Evolutionary conservation across 2,113 vertebrate species (phyloP).

Genomic region (Nothocercus julius): DNA sequence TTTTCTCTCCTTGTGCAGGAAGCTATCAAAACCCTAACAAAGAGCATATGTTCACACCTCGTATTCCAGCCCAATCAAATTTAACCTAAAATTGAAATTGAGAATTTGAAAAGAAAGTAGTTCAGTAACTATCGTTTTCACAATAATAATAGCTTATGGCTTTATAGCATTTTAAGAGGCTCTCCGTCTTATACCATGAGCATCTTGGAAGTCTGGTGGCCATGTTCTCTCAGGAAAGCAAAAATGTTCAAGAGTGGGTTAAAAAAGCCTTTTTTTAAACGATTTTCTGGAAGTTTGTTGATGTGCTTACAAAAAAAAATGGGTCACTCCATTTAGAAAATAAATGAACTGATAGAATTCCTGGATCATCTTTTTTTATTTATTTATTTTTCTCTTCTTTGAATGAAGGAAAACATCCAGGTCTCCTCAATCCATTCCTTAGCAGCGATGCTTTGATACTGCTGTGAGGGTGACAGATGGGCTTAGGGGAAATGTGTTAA

Average conservation of each 20-base stretch:
- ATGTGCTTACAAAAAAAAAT: background rate
- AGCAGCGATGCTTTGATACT: background rate
- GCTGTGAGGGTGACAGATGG: background rate
- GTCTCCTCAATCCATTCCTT: background rate
- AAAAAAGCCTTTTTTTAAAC: background rate
- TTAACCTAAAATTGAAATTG: background rate
- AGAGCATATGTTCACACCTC: background rate
- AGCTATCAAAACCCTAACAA: background rate
- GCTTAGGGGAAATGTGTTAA: slow-evolving; percentile 2
- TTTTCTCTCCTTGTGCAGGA: background rate
- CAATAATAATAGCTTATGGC: background rate
- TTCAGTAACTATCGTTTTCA: background rate
- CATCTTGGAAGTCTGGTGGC: background rate
- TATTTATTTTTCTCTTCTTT: background rate
- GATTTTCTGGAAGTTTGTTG: background rate
- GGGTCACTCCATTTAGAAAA: background rate
- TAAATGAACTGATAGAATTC: slow-evolving; percentile 5
- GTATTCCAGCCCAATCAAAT: background rate
- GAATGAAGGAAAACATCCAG: background rate
- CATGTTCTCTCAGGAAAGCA: background rate
- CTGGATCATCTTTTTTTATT: background rate
- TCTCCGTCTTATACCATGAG: background rate
- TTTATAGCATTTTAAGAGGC: background rate
- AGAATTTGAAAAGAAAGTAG: background rate
- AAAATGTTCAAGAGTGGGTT: background rate